Base-by-base conservation (phyloP, 2,888 invertebrate species). In the Allophyes oxyacanthae region DNA sequence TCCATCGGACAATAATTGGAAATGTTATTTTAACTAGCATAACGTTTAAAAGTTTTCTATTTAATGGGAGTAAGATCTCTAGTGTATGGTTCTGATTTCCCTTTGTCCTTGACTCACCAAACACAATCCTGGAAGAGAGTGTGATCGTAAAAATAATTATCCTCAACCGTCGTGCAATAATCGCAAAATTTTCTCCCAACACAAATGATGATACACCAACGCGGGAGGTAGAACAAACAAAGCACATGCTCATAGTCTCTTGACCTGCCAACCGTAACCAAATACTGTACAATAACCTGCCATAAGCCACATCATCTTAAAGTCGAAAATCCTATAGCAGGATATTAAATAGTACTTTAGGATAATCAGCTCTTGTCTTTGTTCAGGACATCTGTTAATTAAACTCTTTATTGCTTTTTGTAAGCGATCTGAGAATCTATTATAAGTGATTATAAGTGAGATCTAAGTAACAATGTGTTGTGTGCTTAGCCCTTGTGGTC, bases 141-240 rank as follows among this genome's bases (percentile, higher is more conserved):
- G 2, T 20, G 4, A 20, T 20, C 2, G 20, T 20, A 20, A 20
- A 20, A 20, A 42, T 34, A 37, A 45, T 50, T 43, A 33, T 42
- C 10, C 36, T 14, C 42, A 11, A 62, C 20, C 37, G 44, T 28
- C 11, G 15, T 50, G 48, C 37, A 11, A 65, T 58, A 78, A 77
- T 74, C 72, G 75, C 77, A 55, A 76, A n/a, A 81, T 72, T 70
- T 58, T 63, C 54, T 44, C 53, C 71, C 72, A 72, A 82, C 78
- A 81, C 78, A 81, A 81, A 73, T 77, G 75, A 83, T 81, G 75
- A 83, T 80, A 78, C 80, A 66, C 64, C 83, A 75, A 78, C 76
- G 86, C 84, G 85, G 85, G 84, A 83, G 85, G 78, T 72, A 77
- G 58, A 71, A 68, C 57, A 67, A 75, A 83, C 83, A 81, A 81